Evolutionary conservation across 2,113 vertebrate genomes (phyloP).

Genomic region (Melanostigma gelatinosum): DNA sequence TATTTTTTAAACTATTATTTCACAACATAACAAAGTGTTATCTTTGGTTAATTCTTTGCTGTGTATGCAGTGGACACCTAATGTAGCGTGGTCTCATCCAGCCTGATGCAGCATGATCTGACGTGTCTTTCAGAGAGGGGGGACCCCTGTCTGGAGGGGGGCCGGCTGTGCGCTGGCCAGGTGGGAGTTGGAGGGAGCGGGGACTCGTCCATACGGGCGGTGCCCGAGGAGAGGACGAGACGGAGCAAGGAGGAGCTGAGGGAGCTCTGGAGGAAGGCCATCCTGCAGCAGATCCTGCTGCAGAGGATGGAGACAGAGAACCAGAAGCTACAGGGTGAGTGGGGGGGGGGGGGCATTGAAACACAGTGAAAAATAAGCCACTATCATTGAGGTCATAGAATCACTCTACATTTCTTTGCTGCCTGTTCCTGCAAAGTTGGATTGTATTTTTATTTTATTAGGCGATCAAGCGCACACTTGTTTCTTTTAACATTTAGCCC

Average conservation of each 20-base stretch:
- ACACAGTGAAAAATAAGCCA: background rate
- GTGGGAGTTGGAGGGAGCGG: constrained; percentile 78
- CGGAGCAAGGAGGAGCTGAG: constrained; percentile 87
- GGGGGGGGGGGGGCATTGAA: too few species aligned
- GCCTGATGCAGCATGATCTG: background rate
- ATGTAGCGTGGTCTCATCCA: background rate
- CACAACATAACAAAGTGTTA: background rate
- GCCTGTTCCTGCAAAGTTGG: background rate
- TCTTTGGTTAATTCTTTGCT: background rate
- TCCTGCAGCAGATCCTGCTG: constrained; percentile 95
- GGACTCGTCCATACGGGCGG: constrained; percentile 81
- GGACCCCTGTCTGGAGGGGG: constrained; percentile 85
- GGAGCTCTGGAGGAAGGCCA: constrained; percentile 95
- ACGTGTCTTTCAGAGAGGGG: constrained; percentile 84
- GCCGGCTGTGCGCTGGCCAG: constrained; percentile 63
- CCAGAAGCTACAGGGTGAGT: constrained; percentile 93
- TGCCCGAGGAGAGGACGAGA: constrained; percentile 86
- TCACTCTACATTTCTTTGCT: background rate
- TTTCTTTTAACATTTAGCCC: background rate
- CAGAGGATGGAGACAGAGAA: constrained; percentile 98
- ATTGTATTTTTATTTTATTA: background rate
- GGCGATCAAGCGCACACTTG: constrained; percentile 5
- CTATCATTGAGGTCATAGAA: background rate
- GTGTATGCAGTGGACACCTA: background rate
- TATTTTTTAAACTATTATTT: background rate